Conservation (phyloP, 2,888 invertebrate genomes). For the Dryadula phaetusa region DNA sequence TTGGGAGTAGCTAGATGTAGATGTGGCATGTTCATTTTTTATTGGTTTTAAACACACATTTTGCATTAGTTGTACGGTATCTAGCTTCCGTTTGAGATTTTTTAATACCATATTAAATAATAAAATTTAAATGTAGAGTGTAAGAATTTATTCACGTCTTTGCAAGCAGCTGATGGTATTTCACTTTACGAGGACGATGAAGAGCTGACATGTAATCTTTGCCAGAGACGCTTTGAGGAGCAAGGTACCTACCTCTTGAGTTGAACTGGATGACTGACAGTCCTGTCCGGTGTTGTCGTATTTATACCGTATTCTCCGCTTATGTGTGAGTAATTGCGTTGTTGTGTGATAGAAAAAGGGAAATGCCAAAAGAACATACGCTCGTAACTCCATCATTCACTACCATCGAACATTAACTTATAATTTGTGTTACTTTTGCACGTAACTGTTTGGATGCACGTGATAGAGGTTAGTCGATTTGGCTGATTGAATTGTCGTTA, state of each 20-base stretch:
- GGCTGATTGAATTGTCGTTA: constrained; percentile 47
- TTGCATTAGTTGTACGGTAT: constrained; percentile 42
- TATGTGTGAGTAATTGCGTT: constrained; percentile 84
- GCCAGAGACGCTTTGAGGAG: constrained; percentile 91
- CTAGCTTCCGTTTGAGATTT: constrained; percentile 41
- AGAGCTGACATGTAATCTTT: constrained; percentile 89
- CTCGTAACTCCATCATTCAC: constrained; percentile 50
- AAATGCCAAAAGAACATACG: constrained; percentile 48
- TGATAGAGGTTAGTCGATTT: constrained; percentile 51
- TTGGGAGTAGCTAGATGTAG: constrained; percentile 43
- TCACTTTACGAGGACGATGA: constrained; percentile 86
- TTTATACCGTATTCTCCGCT: constrained; percentile 72
- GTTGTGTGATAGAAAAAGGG: constrained; percentile 72
- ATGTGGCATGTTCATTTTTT: constrained; percentile 46
- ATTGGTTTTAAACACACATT: constrained; percentile 44
- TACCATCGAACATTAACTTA: constrained; percentile 51
- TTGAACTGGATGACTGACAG: constrained; percentile 66
- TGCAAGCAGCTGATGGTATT: constrained; percentile 87
- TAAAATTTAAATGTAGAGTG: constrained; percentile 51
- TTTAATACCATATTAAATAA: constrained; percentile 37
- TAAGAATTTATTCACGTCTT: constrained; percentile 84
- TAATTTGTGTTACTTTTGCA: constrained; percentile 51
- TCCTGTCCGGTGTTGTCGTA: constrained; percentile 74
- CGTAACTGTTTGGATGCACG: constrained; percentile 53
- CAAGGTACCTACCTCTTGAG: constrained; percentile 88